phyloP scores from a whole-genome alignment of 2,113 vertebrate genomes.

The Brachyistius frenatus region DNA sequence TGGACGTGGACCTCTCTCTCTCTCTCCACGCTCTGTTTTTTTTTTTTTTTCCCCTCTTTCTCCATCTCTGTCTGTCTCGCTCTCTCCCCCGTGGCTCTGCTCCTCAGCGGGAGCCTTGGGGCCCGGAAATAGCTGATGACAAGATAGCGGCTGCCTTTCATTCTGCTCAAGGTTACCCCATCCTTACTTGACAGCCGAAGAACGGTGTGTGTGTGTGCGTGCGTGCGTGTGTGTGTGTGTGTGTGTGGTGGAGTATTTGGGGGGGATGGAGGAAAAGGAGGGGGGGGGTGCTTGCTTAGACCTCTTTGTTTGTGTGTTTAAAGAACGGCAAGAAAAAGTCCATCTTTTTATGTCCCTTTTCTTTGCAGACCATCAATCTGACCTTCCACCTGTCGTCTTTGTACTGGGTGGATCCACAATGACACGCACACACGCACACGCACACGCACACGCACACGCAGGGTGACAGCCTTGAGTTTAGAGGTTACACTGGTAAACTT shows the following conservation, averaged over 20 bases:
- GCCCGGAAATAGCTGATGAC: slow-evolving; percentile 87
- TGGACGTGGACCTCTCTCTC: slow-evolving; percentile 76
- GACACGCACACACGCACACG: slow-evolving; percentile 7
- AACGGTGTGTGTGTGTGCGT: not conserved
- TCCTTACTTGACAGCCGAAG: slow-evolving; percentile 68
- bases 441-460: slow-evolving; percentile 20
- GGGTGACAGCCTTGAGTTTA: slow-evolving; percentile 21
- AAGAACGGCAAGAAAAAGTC: slow-evolving; percentile 12
- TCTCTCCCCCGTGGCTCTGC: slow-evolving; percentile 72
- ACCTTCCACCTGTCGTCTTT: slow-evolving; percentile 38
- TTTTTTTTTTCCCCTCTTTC: slow-evolving; percentile 9
- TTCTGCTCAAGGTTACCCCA: slow-evolving; percentile 83
- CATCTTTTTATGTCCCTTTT: slow-evolving; percentile 23
- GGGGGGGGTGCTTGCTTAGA: slow-evolving; percentile 55
- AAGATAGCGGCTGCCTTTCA: slow-evolving; percentile 87
- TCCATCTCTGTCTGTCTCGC: slow-evolving; percentile 32
- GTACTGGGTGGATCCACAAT: not conserved
- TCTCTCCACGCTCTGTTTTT: not conserved
- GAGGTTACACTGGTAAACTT: slow-evolving; percentile 12
- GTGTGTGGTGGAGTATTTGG: not conserved
- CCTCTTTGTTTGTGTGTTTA: slow-evolving; percentile 34
- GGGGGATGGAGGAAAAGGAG: not conserved
- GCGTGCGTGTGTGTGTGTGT: no score
- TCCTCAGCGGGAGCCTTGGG: slow-evolving; percentile 81
- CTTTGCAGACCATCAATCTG: slow-evolving; percentile 3